Base-by-base conservation (phyloP, 2,113 vertebrate species). In the Ifrita kowaldi region DNA sequence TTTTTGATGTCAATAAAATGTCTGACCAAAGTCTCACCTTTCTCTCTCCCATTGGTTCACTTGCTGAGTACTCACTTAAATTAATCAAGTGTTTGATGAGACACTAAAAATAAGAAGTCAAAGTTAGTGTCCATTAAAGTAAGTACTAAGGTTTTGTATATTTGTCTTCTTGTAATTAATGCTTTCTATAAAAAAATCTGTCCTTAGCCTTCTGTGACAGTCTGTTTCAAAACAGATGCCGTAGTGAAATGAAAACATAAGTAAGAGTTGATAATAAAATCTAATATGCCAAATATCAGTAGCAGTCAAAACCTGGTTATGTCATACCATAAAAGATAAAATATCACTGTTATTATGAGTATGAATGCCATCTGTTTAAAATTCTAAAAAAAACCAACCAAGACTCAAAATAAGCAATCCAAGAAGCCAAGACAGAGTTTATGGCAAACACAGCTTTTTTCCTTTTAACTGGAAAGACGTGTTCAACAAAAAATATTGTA, bases 161-260 rank as follows among this genome's bases (percentile, higher is more conserved):
- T 92, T 78, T 41, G 4, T 86, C 42, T 90, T 88, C n/a, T 5
- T 65, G 41, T 26, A 59, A 59, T 67, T 88, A 84, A 84, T 64
- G 33, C 32, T 75, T 70, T 86, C 50, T 86, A 81, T 65, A 12
- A 82, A 84, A 84, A 89, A 35, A 42, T 46, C 17, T 75, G 17
- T 59, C 47, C 37, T 70, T 70, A 81, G 30, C 44, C 17, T 56
- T 71, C 35, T 55, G 15, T 62, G 37, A 42, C 42, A 71, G 41
- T 67, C 33, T 71, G 56, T 91, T 96, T 95, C 77, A 41, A 95
- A 95, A 87, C 74, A 94, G 44, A 87, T 82, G n/a, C 22, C 64
- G 24, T 4, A 68, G 44, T 84, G 84, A 94, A 89, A 92, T 78
- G 39, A 84, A 94, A 94, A 78, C 49, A 41, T 32, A 86, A 87